Evolutionary conservation across 30 jellyfish, hydroid and myxozoan species (phyloP).

Genomic region (Calvadosia cruxmelitensis): DNA sequence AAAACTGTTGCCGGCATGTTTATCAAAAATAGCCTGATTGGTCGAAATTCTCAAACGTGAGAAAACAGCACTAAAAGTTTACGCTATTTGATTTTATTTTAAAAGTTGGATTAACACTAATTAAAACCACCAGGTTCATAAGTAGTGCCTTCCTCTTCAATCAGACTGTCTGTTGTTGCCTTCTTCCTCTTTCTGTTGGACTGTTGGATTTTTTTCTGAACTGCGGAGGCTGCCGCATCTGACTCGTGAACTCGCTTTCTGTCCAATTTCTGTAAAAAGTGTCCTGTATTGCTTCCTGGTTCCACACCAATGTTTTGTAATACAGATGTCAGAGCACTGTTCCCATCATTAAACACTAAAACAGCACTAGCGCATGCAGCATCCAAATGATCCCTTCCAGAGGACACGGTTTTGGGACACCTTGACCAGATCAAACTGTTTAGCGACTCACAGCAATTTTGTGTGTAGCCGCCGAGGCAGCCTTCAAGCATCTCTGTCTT

Average conservation of each 20-base stretch:
- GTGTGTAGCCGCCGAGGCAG: conserved; percentile 19
- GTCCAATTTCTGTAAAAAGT: background rate
- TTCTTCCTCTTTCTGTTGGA: background rate
- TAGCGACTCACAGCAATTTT: conserved; percentile 13
- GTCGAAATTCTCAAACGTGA: too few relatives aligned
- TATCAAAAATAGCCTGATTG: too few relatives aligned
- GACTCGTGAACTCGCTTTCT: conserved; percentile 5
- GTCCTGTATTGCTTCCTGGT: background rate
- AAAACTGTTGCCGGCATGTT: too few relatives aligned
- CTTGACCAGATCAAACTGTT: conserved; percentile 19
- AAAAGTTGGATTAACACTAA: too few relatives aligned
- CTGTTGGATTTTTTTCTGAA: background rate
- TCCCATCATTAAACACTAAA: conserved; percentile 5
- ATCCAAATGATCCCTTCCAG: conserved; percentile 11
- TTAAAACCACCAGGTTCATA: too few relatives aligned
- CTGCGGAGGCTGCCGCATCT: background rate
- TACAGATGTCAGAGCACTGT: background rate
- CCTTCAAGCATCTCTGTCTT: background rate
- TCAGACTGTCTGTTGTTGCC: too few relatives aligned
- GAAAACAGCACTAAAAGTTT: too few relatives aligned
- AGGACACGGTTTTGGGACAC: conserved; percentile 4
- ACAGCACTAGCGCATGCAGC: conserved; percentile 10
- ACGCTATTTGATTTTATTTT: too few relatives aligned
- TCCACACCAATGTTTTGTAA: background rate
- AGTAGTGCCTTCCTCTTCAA: too few relatives aligned